Base-by-base conservation (phyloP, 2,113 vertebrate genomes). In the Cyprinodon brontotheroides region DNA sequence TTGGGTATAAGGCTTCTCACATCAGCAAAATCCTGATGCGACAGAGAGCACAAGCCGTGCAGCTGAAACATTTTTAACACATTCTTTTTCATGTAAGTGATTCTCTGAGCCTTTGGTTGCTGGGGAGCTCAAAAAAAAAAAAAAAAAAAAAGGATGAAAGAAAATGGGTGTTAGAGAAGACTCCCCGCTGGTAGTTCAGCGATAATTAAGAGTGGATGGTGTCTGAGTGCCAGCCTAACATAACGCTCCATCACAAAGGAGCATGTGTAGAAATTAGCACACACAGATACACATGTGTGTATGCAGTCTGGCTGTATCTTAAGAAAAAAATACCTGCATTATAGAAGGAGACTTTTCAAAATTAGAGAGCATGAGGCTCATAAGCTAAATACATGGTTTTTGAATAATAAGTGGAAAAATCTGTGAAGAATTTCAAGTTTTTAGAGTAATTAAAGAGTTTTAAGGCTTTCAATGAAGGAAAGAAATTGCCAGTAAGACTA, bases 181-280 rank as follows among this genome's bases (percentile, higher is more conserved):
- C 87, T 77, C 86, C 89, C 90, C 36, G 67, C 86, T 89, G 90
- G 77, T 81, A 74, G 72, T 68, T 72, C 82, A 73, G 68, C 37
- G 68, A 86, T 93, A 92, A 92, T 93, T 92, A 92, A 89, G 84
- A 92, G 79, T 74, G 84, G 77, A 83, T 88, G 75, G 87, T 75
- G 85, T 87, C 85, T 83, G 87, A 87, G 84, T 83, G 86, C 87
- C 84, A 83, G 86, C 68, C 76, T 37, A 85, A 82, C 79, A 85
- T 73, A 89, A 84, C 78, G 72, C 48, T 17, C 40, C 80, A 82
- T 83, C 76, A 90, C 71, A 79, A 70, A 83, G 68, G 64, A 72
- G 59, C 71, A 86, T 70, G 67, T 70, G 69, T 50, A 80, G 83
- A 78, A 77, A 75, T 45, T 37, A 10, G 43, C 10, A 38, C 47